Base-by-base conservation (phyloP, 2,888 invertebrate species). In the Trachelus stipa region DNA sequence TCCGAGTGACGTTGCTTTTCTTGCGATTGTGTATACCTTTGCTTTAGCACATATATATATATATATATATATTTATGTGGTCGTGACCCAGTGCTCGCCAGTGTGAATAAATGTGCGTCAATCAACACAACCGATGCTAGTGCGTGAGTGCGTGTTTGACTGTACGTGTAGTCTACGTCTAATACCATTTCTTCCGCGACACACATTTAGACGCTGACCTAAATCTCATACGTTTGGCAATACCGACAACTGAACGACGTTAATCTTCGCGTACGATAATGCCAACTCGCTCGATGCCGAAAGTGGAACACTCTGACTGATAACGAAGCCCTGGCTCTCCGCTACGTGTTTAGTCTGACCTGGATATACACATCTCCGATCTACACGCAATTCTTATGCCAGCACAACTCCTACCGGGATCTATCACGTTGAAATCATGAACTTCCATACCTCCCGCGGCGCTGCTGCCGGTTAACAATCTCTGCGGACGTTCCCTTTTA, bases 401-500 rank as follows among this genome's bases (percentile, higher is more conserved):
- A 84, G 85, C 40, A 40, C 40, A 40, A 40, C 15, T 37, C 12
- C 37, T 40, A 40, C 40, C 15, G 15, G 37, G 6, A 15, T 40
- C 40, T 40, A 15, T 40, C 4, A 15, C 15, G 40, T 15, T 83
- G 84, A 85, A 85, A 86, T 83, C 82, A 85, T 82, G 82, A 84
- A 84, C 84, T 81, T 82, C 82, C 77, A 83, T 82, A 81, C 34
- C 78, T 77, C 77, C 77, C 82, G 73, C 30, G 40, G 69, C 31
- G 69, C 81, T 78, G 79, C 78, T 81, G 81, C 82, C 79, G 83
- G 82, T 82, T 83, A 83, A 85, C 83, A 82, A 81, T 79, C 80
- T 69, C 81, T 76, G 81, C 81, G 82, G 81, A 81, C 87, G 87
- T 88, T 90, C 89, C 87, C 88, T 88, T 90, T 89, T 88, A 85